These are phyloP conservation scores for Orchesellides sinensis DNA, from an alignment of 2,888 invertebrate species.

Conservation along the genomic window DNA sequence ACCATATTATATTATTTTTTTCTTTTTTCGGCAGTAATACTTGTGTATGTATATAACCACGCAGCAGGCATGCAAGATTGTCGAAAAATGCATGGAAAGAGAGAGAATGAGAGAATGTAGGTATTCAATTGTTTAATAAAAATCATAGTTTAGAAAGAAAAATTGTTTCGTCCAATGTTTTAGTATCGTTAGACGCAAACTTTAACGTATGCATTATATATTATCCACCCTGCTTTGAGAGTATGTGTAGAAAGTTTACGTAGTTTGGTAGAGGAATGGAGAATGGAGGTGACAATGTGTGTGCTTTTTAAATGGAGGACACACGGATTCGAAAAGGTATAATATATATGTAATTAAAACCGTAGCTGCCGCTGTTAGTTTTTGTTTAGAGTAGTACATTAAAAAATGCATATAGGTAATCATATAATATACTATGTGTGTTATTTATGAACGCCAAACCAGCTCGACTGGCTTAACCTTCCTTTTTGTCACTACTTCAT, in stretches of 20 bases:
- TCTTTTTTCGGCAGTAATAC: no score
- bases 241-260: not conserved
- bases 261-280: not conserved
- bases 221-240: not conserved
- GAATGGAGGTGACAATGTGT: not conserved
- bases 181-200: no score
- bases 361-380: slow-evolving; percentile 23
- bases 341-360: not conserved
- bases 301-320: not conserved
- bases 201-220: no score
- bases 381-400: slow-evolving; percentile 2
- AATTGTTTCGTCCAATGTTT: not conserved
- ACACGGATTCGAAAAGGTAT: not conserved
- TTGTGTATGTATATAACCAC: no score
- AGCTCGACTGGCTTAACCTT: slow-evolving; percentile 60
- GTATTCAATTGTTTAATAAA: not conserved
- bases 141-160: not conserved
- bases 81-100: no score
- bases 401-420: slow-evolving; percentile 28
- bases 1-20: no score
- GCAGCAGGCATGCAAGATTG: no score
- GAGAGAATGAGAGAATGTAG: not conserved
- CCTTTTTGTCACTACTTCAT: slow-evolving; percentile 65
- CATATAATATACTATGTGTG: slow-evolving; percentile 46
- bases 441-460: slow-evolving; percentile 64